Conservation (phyloP, 2,797 vertebrate genomes). For the Sternotherus odoratus region DNA sequence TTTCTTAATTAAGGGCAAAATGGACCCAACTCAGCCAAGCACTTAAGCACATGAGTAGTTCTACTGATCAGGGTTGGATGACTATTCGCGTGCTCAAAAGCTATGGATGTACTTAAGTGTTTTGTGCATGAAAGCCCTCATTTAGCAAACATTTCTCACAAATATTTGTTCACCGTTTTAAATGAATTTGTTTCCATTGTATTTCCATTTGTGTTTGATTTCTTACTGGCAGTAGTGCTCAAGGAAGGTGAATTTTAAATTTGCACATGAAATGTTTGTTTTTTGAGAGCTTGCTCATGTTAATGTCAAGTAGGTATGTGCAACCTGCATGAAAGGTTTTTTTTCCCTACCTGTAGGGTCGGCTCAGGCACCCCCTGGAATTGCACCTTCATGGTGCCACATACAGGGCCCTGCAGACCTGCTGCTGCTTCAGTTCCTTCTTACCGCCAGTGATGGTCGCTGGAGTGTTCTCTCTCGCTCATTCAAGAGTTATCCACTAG, state of each 20-base stretch:
- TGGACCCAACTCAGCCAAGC: neutral
- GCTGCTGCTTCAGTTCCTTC: too few species aligned
- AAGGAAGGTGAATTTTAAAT: conserved; percentile 7
- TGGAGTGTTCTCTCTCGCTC: too few species aligned
- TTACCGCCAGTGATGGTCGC: too few species aligned
- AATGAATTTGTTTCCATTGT: conserved; percentile 42
- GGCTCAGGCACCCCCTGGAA: too few species aligned
- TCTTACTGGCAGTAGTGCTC: conserved; percentile 41
- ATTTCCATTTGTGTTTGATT: conserved; percentile 37
- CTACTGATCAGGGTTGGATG: neutral
- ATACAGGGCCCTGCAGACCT: too few species aligned
- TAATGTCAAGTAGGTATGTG: too few species aligned
- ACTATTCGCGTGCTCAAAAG: neutral
- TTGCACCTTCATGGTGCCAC: too few species aligned
- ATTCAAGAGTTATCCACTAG: too few species aligned
- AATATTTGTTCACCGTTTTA: conserved; percentile 45
- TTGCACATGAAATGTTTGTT: neutral
- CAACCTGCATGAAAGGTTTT: too few species aligned
- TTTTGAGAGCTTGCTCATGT: too few species aligned
- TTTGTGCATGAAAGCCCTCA: neutral
- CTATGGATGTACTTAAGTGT: conserved; percentile 23
- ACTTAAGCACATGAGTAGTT: neutral
- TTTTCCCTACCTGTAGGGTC: too few species aligned
- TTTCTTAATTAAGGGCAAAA: neutral
- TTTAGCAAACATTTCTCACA: neutral